Base-by-base conservation (phyloP, 2,888 invertebrate species). In the Drosophila macrospina region DNA sequence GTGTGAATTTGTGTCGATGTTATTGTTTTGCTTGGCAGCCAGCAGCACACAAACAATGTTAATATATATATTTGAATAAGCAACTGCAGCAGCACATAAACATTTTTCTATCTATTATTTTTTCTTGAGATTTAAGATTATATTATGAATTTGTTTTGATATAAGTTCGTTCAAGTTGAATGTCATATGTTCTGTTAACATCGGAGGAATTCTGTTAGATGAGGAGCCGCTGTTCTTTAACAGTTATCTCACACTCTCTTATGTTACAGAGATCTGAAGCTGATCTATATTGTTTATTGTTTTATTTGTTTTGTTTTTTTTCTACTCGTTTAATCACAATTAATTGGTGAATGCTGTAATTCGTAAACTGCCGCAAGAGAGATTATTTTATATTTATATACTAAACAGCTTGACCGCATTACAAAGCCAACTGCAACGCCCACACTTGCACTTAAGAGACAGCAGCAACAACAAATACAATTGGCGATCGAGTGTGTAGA, bases 371-470 rank as follows among this genome's bases (percentile, higher is more conserved):
- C 20, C 20, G 20, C 20, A 20, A 51, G 41, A 60, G 59, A 50
- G 75, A 65, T 54, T 16, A 34, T 55, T 42, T 64, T 81, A 68
- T 81, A 67, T 75, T 61, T 69, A 52, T 56, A 75, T 63, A 66
- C 69, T 60, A 69, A 78, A 71, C 54, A 44, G 72, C 34, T 57
- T 77, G 80, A 80, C 83, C 83, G 80, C 83, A 82, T 80, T 80
- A 66, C 69, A 59, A 61, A 59, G 62, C 15, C 57, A 71, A 78
- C 36, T 67, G 79, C 67, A 71, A 76, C 79, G 71, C 68, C 80
- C 57, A 69, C 71, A 63, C 67, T 73, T 62, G 56, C 55, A 66
- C 63, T 68, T 42, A 52, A 56, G 20, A 61, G 56, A 24, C 57
- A 64, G 51, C 57, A 69, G 47, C 32, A 54, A 20, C 39, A 63